These are phyloP conservation scores for Cerastoderma edule DNA, from an alignment of 2,888 invertebrate species.

Conservation along the genomic window DNA sequence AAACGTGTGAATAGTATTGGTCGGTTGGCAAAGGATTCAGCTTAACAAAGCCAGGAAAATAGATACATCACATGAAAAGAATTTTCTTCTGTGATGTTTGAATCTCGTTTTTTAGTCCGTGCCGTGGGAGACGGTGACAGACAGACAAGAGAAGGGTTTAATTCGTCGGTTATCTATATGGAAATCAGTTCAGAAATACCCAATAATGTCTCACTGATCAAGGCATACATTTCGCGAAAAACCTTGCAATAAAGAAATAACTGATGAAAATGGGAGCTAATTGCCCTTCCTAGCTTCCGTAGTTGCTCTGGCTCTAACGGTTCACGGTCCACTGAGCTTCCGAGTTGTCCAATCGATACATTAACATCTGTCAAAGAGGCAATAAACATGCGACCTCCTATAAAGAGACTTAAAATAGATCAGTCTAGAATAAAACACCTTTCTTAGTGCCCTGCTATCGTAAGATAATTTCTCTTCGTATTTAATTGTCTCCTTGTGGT, in stretches of 20 bases:
- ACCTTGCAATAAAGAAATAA: slow-evolving; percentile 10
- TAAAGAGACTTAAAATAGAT: too few relatives aligned
- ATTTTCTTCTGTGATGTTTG: too few relatives aligned
- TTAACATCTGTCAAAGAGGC: slow-evolving; percentile 22
- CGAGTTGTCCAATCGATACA: slow-evolving; percentile 10
- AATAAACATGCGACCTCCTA: slow-evolving; percentile 17
- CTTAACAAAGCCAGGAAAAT: too few relatives aligned
- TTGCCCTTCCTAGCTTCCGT: slow-evolving; percentile 19
- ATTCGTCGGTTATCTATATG: slow-evolving; percentile 23
- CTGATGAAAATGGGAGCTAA: slow-evolving; percentile 21
- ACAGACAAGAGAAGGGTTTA: background rate
- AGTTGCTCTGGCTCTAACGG: slow-evolving; percentile 8
- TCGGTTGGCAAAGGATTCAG: too few relatives aligned
- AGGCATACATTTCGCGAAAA: background rate
- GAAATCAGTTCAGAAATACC: slow-evolving; percentile 19
- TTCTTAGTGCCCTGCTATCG: too few relatives aligned
- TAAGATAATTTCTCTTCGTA: too few relatives aligned
- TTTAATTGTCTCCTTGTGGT: too few relatives aligned
- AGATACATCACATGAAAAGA: too few relatives aligned
- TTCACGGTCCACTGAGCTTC: slow-evolving; percentile 14
- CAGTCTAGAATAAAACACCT: slow-evolving; percentile 13
- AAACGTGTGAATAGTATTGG: too few relatives aligned
- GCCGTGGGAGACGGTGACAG: too few relatives aligned
- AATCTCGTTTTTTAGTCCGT: too few relatives aligned
- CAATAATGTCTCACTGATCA: slow-evolving; percentile 8